Base-by-base conservation (phyloP, 2,113 vertebrate species). In the Tachysurus fulvidraco region DNA sequence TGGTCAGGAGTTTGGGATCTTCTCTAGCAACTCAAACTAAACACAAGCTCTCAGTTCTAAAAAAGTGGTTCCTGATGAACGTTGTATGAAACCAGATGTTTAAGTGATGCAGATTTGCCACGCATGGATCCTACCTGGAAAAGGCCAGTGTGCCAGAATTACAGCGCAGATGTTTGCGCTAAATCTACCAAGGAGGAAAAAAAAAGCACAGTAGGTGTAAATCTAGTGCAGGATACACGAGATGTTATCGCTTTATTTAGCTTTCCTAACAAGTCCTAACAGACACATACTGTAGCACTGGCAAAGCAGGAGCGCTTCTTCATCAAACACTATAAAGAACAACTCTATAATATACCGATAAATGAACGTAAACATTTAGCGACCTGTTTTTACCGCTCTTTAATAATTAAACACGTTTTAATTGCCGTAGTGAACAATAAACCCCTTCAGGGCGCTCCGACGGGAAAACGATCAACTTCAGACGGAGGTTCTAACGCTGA, bases 61-160 rank as follows among this genome's bases (percentile, higher is more conserved):
- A 76, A 76, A 77, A 78, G 74, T 81, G 78, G 13, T 60, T 81
- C 78, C 78, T 4, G 13, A 81, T 81, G 77, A 36, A 21, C 0
- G 4, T 36, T 80, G 77, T 80, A 21, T 13, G 21, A 81, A 81
- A 60, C 28, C 55, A 60, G 78, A 81, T 81, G 78, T 81, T 59
- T 36, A 36, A 30, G 30, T 25, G 55, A 81, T 81, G 36, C 55
- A 5, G 30, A 60, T 81, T 81, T 44, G 78, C 78, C 55, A 81
- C 17, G 55, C 78, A 25, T 7, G 11, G 78, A 7, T 81, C 57
- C 21, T 21, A 60, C 55, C 78, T 60, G 19, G 57, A 60, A 81
- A 25, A 44, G 17, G 30, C 52, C 78, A 3, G 8, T 3, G 77
- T 41, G 78, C 55, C 25, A n/a, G 36, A 81, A 81, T 60, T 41